Conservation (phyloP, 2,797 vertebrate species). For the Takifugu ocellatus region DNA sequence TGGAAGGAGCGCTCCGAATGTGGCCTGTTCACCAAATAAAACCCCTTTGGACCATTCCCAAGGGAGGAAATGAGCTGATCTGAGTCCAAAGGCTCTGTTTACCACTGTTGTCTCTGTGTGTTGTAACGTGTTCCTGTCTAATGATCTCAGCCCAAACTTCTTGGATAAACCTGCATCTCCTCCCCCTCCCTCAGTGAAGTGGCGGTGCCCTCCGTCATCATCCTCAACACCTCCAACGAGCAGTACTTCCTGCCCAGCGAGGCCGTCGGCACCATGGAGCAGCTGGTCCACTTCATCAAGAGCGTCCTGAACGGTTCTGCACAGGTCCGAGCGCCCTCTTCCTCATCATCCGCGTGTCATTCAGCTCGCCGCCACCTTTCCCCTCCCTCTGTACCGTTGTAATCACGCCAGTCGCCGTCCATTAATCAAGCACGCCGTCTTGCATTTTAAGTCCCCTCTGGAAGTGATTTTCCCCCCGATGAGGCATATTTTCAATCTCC, state of each 20-base stretch:
- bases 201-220: conserved; percentile 87
- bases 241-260: conserved; percentile 91
- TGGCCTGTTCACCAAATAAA: conserved; percentile 10
- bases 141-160: conserved; percentile 29
- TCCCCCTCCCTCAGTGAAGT: conserved; percentile 80
- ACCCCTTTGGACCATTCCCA: conserved; percentile 24
- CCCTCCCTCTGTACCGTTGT: conserved; percentile 39
- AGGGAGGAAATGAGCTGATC: conserved; percentile 38
- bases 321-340: conserved; percentile 69
- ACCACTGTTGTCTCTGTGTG: conserved; percentile 28
- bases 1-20: neutral
- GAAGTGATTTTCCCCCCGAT: conserved; percentile 37
- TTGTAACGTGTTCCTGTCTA: conserved; percentile 46
- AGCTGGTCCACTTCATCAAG: conserved; percentile 91
- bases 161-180: conserved; percentile 17
- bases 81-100: conserved; percentile 50
- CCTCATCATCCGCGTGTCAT: conserved; percentile 17
- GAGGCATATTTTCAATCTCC: conserved; percentile 49
- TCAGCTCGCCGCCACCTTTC: conserved; percentile 23
- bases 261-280: conserved; percentile 79
- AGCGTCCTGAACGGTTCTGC: conserved; percentile 88
- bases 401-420: conserved; percentile 51
- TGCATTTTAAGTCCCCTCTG: conserved; percentile 43
- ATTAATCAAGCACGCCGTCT: conserved; percentile 59
- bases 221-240: conserved; percentile 96